Evolutionary conservation across 1,140 invertebrate species (phyloP).

Genomic region (Lepidurus couesii): DNA sequence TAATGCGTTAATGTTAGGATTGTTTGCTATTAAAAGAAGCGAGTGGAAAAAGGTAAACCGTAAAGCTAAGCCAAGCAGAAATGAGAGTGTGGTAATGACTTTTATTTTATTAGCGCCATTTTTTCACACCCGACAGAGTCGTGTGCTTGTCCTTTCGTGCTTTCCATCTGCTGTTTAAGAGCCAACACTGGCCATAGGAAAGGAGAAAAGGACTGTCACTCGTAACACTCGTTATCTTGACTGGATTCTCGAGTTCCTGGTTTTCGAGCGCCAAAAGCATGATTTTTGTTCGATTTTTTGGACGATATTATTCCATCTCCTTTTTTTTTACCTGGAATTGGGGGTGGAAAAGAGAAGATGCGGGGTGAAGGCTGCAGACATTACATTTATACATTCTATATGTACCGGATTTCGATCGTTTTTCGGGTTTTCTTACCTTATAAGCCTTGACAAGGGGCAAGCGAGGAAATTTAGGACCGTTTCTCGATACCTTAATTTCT

Average conservation of each 20-base stretch:
- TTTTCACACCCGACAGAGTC: constrained; percentile 1
- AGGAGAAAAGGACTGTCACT: neutral
- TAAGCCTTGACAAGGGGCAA: neutral
- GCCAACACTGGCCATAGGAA: neutral
- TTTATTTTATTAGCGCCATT: constrained; percentile 1
- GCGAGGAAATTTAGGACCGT: neutral
- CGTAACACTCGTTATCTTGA: neutral
- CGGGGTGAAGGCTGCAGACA: neutral
- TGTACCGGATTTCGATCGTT: neutral
- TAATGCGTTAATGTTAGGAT: neutral
- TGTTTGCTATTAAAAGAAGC: neutral
- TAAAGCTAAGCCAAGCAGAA: constrained; percentile 9
- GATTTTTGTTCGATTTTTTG: too few relatives aligned
- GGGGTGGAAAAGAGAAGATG: neutral
- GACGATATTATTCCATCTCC: neutral
- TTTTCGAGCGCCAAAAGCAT: too few relatives aligned
- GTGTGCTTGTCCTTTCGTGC: neutral
- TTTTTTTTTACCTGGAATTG: constrained; percentile 12
- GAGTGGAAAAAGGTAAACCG: neutral
- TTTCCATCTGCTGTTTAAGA: constrained; percentile 6
- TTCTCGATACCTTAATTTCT: neutral
- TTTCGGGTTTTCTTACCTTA: neutral
- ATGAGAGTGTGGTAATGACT: constrained; percentile 14
- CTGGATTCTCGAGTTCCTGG: too few relatives aligned
- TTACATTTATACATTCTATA: neutral